Base-by-base conservation (phyloP, 1,140 invertebrate species). In the Patella vulgata region DNA sequence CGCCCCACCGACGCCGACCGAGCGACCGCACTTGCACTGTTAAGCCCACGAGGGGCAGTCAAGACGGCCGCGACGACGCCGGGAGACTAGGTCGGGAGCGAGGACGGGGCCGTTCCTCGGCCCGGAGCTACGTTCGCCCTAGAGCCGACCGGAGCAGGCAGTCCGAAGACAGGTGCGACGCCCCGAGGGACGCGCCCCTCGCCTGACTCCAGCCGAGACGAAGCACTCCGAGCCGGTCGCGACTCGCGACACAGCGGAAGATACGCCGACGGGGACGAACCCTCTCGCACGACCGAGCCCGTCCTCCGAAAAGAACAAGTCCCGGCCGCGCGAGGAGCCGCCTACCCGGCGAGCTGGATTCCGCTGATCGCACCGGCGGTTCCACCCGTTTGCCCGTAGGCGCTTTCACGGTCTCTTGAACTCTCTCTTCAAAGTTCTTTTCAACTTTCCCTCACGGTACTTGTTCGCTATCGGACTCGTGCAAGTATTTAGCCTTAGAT, bases 361-460 rank as follows among this genome's bases (percentile, higher is more conserved):
- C 66, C 58, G 50, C 59, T 65, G 62, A 63, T 53, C 55, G 68
- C 88, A 87, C 87, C 88, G 84, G 88, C 86, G 88, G 87, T 88
- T 91, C 50, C 80, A 80, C 75, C 80, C 84, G 89, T 89, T 91
- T 91, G 87, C 89, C 88, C 87, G 87, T 88, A 84, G 88, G 86
- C 88, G 87, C 88, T 91, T 92, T 91, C 90, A 91, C 89, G 89
- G 89, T 89, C 90, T 91, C 83, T 92, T 92, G 74, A 90, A 91
- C 91, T 92, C 91, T 91, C 90, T 92, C 87, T 92, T 91, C 90
- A 92, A 91, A 91, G 90, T 91, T 87, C 90, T 92, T 92, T 92
- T 90, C 90, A 92, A 90, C 90, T 92, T 93, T 92, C 90, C 91
- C 89, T 92, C 90, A 91, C 91, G 89, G 90, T 92, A 93, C 91